Evolutionary conservation across 2,113 vertebrate species (phyloP).

Genomic region (Xiphophorus hellerii): DNA sequence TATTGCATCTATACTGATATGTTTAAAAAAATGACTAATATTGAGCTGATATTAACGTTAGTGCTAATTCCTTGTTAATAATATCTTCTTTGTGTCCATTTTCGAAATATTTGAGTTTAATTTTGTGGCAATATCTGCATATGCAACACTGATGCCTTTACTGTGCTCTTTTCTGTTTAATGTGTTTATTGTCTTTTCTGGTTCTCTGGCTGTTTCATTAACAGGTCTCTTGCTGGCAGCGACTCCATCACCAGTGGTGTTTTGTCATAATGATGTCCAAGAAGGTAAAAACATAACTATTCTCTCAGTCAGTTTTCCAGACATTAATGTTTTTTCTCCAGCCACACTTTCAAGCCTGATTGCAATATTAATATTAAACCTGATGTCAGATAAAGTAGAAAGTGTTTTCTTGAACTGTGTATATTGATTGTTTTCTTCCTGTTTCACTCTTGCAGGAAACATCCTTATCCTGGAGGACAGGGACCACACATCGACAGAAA

Average conservation of each 20-base stretch:
- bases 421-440: not conserved
- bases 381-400: no score
- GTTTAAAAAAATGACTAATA: no score
- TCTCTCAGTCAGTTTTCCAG: not conserved
- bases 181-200: not conserved
- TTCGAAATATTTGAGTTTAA: not conserved
- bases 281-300: slow-evolving; percentile 83
- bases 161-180: not conserved
- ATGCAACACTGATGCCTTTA: not conserved
- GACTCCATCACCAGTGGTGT: slow-evolving; percentile 91
- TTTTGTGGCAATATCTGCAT: not conserved
- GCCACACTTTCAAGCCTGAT: no score
- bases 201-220: not conserved
- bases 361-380: no score
- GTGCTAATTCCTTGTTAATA: no score
- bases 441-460: slow-evolving; percentile 81
- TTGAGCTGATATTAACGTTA: no score
- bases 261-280: slow-evolving; percentile 95
- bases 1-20: no score
- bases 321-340: not conserved
- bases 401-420: no score
- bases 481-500: slow-evolving; percentile 65
- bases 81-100: not conserved
- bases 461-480: slow-evolving; percentile 83
- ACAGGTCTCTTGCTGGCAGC: slow-evolving; percentile 84